phyloP scores from a whole-genome alignment of 2,888 invertebrate species.

The Hymenopus coronatus region DNA sequence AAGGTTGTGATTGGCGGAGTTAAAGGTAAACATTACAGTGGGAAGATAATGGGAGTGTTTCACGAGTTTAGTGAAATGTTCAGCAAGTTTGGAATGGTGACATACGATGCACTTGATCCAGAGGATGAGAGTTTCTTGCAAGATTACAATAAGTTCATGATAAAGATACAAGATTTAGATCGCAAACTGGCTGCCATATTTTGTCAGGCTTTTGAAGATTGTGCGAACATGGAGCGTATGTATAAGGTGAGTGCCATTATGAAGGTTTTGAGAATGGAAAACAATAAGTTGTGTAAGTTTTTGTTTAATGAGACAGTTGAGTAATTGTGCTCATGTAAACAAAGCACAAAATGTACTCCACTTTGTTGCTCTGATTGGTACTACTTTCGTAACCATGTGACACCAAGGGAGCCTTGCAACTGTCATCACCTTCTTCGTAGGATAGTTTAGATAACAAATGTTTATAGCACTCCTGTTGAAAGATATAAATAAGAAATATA shows the following conservation, averaged over 20 bases:
- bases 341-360: no score
- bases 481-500: no score
- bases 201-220: constrained; percentile 77
- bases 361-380: no score
- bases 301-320: background rate
- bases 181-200: constrained; percentile 75
- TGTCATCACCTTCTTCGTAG: no score
- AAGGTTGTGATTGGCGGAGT: constrained; percentile 76
- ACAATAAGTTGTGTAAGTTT: background rate
- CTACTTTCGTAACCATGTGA: no score
- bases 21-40: constrained; percentile 59
- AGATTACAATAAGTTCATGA: constrained; percentile 63
- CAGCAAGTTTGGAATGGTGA: constrained; percentile 51
- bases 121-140: constrained; percentile 62
- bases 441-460: no score
- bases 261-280: constrained; percentile 37
- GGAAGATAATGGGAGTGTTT: constrained; percentile 49
- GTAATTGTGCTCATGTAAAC: background rate
- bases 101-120: constrained; percentile 74
- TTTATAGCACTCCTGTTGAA: no score
- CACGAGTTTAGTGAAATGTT: constrained; percentile 47
- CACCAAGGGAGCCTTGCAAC: no score
- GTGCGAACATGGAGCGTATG: constrained; percentile 61
- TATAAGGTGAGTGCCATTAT: constrained; percentile 53
- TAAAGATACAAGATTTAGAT: constrained; percentile 68